phyloP scores from a whole-genome alignment of 1,140 invertebrate species.

The Alviniconcha marisindica region DNA sequence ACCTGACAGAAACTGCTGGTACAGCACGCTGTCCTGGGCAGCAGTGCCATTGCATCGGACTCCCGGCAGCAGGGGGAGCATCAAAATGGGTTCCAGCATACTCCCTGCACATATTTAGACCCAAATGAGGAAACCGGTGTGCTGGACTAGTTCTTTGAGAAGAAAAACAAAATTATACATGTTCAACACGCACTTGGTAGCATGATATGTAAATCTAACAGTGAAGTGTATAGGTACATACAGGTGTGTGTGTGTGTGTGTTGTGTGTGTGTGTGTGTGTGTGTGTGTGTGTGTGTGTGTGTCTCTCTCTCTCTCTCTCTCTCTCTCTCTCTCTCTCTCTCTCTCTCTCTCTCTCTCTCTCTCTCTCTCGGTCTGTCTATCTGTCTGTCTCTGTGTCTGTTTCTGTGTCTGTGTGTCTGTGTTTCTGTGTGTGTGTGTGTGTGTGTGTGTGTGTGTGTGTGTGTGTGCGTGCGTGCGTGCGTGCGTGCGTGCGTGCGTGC shows the following conservation, averaged over 20 bases:
- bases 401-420: background rate
- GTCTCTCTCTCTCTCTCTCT: slow-evolving; percentile 30
- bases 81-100: background rate
- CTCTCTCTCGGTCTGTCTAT: background rate
- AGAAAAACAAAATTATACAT: background rate
- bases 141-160: background rate
- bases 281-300: background rate
- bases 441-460: background rate
- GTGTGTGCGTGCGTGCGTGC: too few species aligned
- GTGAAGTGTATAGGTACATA: background rate
- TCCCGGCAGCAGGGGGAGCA: background rate
- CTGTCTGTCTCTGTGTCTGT: background rate
- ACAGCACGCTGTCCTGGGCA: background rate
- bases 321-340: slow-evolving; percentile 6
- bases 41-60: background rate
- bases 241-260: background rate
- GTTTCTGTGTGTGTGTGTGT: background rate
- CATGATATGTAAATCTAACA: background rate
- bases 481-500: too few species aligned
- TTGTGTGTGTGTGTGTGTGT: background rate
- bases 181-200: background rate
- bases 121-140: background rate
- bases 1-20: slow-evolving; percentile 8
- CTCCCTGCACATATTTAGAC: background rate
- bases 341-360: background rate